phyloP scores from a whole-genome alignment of 2,113 vertebrate genomes.

The Rhinopithecus roxellana region DNA sequence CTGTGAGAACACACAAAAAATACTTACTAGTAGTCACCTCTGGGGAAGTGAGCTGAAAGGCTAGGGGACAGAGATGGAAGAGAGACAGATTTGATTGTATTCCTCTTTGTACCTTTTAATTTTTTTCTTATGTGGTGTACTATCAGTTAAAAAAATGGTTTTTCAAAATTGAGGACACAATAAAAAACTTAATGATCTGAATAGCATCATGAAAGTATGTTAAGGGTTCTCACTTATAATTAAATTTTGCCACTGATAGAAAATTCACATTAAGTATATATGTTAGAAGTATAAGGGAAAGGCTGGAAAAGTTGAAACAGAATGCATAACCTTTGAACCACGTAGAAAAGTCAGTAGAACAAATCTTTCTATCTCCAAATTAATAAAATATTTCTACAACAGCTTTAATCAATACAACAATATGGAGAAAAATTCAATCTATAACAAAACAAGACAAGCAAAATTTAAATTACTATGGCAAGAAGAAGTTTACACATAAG shows the following conservation, averaged over 20 bases:
- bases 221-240: neutral
- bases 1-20: neutral
- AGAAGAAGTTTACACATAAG: neutral
- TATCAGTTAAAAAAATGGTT: neutral
- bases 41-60: neutral
- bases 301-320: constrained; percentile 16
- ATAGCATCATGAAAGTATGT: neutral
- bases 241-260: neutral
- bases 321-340: neutral
- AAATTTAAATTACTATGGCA: neutral
- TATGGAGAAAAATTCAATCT: neutral
- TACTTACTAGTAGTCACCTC: neutral
- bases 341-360: neutral
- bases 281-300: constrained; percentile 1
- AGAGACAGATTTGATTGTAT: neutral
- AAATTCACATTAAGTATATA: neutral
- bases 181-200: neutral
- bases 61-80: neutral
- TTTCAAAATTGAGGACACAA: neutral
- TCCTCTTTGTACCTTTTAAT: neutral
- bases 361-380: neutral
- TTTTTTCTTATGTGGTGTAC: neutral
- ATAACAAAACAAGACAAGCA: neutral
- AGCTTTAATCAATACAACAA: neutral
- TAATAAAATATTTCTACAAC: neutral